These are phyloP conservation scores for Varanus salvator DNA, from an alignment of 2,113 vertebrate species.

Conservation along the genomic window DNA sequence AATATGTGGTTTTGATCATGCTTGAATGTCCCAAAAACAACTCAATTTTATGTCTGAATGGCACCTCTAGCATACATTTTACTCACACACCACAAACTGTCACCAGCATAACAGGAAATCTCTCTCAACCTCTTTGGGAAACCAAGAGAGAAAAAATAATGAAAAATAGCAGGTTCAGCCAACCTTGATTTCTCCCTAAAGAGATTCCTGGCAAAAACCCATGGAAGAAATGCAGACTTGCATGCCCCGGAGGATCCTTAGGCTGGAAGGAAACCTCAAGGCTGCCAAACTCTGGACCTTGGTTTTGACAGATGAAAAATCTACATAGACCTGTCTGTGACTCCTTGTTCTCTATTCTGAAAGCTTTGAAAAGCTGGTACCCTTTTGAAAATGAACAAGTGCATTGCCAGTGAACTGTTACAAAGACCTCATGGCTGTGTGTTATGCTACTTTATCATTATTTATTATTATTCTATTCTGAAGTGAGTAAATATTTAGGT, in stretches of 20 bases:
- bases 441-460: not conserved
- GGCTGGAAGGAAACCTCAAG: conserved; percentile 34
- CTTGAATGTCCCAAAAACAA: not conserved
- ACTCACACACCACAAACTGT: conserved; percentile 8
- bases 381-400: not conserved
- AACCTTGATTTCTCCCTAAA: conserved; percentile 27
- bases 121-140: conserved; percentile 23
- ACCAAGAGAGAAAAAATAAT: conserved; percentile 8
- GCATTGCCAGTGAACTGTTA: not conserved
- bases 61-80: not conserved
- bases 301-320: conserved; percentile 40
- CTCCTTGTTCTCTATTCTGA: not conserved
- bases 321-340: conserved; percentile 8
- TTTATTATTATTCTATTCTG: not conserved
- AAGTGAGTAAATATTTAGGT: not conserved
- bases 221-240: conserved; percentile 42
- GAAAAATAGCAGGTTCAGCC: conserved; percentile 46
- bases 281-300: conserved; percentile 34
- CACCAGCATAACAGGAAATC: conserved; percentile 29
- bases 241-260: not conserved
- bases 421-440: not conserved
- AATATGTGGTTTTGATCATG: not conserved
- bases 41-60: conserved; percentile 20
- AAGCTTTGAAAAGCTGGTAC: conserved; percentile 16
- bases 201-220: conserved; percentile 47